phyloP scores from a whole-genome alignment of 2,113 vertebrate species.

The Myxocyprinus asiaticus region DNA sequence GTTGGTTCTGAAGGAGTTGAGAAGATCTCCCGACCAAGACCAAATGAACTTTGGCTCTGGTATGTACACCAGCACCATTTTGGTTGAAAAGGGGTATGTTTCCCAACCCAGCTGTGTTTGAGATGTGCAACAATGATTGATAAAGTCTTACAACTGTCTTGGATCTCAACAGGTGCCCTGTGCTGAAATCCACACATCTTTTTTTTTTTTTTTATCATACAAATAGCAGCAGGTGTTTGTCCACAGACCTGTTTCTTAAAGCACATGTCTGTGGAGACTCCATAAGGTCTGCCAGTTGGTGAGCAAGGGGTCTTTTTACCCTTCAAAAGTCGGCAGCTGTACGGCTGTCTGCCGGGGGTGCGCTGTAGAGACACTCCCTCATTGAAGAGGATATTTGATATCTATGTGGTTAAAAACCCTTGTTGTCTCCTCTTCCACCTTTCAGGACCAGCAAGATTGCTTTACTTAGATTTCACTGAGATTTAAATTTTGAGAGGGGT shows the following conservation, averaged over 20 bases:
- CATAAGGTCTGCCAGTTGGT: constrained; percentile 19
- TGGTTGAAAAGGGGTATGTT: no score
- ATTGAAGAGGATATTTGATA: constrained; percentile 42
- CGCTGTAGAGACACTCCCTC: background rate
- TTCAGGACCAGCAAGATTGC: constrained; percentile 56
- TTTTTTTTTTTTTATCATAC: background rate
- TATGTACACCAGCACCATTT: no score
- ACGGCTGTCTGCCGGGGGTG: background rate
- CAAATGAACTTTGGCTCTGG: no score
- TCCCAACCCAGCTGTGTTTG: background rate
- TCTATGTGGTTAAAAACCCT: constrained; percentile 33
- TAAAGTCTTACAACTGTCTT: constrained; percentile 56
- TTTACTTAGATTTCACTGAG: constrained; percentile 68
- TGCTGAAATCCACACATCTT: constrained; percentile 8
- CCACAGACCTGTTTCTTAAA: background rate
- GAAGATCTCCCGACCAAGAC: no score
- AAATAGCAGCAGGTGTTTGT: constrained; percentile 49
- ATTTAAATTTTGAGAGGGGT: constrained; percentile 43
- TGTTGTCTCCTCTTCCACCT: constrained; percentile 23
- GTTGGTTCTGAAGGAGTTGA: no score
- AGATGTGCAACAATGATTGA: constrained; percentile 27
- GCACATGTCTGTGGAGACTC: background rate
- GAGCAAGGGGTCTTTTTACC: constrained; percentile 11
- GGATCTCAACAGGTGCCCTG: constrained; percentile 55
- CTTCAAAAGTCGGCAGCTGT: constrained; percentile 1